A percentile compares a stretch with the other conserved stretches of the same genome.
These are phyloP conservation scores for Nannobrachium achirus DNA, from an alignment of 2,113 vertebrate genomes.

Conservation along the genomic window DNA sequence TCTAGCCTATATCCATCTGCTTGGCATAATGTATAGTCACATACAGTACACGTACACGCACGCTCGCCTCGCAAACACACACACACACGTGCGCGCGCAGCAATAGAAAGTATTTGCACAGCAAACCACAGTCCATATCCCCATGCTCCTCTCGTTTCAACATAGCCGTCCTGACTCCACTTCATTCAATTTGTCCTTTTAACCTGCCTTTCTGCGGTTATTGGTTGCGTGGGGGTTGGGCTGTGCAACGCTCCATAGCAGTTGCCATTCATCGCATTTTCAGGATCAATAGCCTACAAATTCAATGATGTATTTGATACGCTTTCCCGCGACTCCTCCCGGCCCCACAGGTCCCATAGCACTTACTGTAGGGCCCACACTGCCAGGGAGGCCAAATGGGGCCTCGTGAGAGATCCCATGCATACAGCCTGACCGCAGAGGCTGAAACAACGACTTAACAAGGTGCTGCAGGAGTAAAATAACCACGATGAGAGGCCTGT, in stretches of 20 bases:
- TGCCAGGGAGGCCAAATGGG: constrained; percentile 15
- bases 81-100: not conserved
- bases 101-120: constrained; percentile 44
- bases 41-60: constrained; percentile 25
- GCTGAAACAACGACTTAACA: not conserved
- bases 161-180: constrained; percentile 25
- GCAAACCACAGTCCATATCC: constrained; percentile 38
- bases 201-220: constrained; percentile 44
- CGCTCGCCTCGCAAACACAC: not conserved
- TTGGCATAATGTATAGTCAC: not conserved
- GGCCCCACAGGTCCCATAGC: constrained; percentile 40
- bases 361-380: constrained; percentile 3
- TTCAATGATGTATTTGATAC: constrained; percentile 52
- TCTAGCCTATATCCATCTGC: not conserved
- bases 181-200: constrained; percentile 45
- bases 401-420: constrained; percentile 29
- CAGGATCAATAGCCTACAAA: constrained; percentile 61
- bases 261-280: constrained; percentile 35
- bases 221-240: not conserved
- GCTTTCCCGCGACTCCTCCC: constrained; percentile 28
- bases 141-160: constrained; percentile 17
- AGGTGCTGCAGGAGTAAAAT: not conserved
- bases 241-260: constrained; percentile 16
- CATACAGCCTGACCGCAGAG: constrained; percentile 37
- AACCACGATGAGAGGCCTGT: constrained; percentile 9